These are phyloP conservation scores for Eciton burchellii DNA, from an alignment of 1,140 invertebrate species.

Conservation along the genomic window DNA sequence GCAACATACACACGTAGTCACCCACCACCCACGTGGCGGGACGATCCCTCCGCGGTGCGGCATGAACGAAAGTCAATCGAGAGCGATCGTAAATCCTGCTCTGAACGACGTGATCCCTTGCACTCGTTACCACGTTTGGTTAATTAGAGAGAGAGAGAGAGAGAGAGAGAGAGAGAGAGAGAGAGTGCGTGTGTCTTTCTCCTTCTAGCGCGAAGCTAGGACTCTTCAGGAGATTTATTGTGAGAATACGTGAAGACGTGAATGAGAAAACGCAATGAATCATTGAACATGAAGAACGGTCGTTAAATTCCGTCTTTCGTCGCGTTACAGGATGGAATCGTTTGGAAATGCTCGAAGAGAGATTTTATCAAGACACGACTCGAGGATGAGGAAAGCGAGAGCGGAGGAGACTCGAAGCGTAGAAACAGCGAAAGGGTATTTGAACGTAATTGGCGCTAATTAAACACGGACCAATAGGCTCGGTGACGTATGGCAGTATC, in stretches of 20 bases:
- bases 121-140: neutral
- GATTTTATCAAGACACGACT: constrained; percentile 25
- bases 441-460: constrained; percentile 30
- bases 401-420: neutral
- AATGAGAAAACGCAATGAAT: neutral
- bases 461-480: constrained; percentile 3
- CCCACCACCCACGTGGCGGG: constrained; percentile 76
- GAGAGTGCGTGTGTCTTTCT: neutral
- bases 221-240: neutral
- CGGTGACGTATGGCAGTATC: constrained; percentile 34
- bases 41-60: constrained; percentile 27
- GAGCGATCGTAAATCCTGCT: constrained; percentile 10
- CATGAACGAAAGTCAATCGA: constrained; percentile 37
- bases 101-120: neutral
- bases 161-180: constrained; percentile 1
- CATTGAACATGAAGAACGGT: too few species aligned
- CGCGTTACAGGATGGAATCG: neutral
- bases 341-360: neutral
- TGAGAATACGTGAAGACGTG: neutral
- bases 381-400: constrained; percentile 21
- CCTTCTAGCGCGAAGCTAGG: neutral
- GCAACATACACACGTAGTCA: constrained; percentile 29
- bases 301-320: neutral
- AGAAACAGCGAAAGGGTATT: constrained; percentile 34
- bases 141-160: constrained; percentile 34